Percentiles rank a stretch among this genome's conserved stretches.
Evolutionary conservation across 2,888 invertebrate genomes (phyloP).

Genomic region (Cryptus viduatorius): DNA sequence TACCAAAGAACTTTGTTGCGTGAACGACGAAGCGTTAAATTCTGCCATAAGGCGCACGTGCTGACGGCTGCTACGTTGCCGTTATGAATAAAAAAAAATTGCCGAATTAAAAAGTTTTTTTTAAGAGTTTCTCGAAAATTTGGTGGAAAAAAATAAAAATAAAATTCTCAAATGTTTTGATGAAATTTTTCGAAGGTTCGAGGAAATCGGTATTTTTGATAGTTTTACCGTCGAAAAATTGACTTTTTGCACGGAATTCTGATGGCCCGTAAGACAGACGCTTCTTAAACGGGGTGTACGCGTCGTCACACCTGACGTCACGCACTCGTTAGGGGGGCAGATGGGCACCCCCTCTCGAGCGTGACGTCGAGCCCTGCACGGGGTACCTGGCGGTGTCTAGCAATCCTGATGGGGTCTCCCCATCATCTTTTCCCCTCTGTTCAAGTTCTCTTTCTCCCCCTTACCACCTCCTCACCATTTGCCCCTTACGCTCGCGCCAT

Average conservation of each 20-base stretch:
- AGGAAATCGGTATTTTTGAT: not conserved
- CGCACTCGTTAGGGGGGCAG: slow-evolving; percentile 83
- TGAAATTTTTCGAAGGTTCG: not conserved
- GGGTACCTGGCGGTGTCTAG: slow-evolving; percentile 78
- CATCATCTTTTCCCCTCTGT: slow-evolving; percentile 62
- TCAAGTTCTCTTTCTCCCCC: slow-evolving; percentile 58
- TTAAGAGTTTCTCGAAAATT: not conserved
- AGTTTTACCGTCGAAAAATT: slow-evolving; percentile 43
- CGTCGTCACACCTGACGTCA: slow-evolving; percentile 85
- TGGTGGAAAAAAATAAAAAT: not conserved
- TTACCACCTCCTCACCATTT: slow-evolving; percentile 54
- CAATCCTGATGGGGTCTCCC: slow-evolving; percentile 72
- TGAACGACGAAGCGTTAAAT: slow-evolving; percentile 68
- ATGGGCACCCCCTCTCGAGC: slow-evolving; percentile 84
- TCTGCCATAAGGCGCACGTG: slow-evolving; percentile 68
- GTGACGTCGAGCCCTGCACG: slow-evolving; percentile 79
- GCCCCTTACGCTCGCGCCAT: slow-evolving; percentile 65
- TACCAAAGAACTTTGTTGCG: slow-evolving; percentile 61
- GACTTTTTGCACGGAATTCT: slow-evolving; percentile 42
- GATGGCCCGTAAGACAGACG: slow-evolving; percentile 68
- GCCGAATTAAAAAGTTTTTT: not conserved
- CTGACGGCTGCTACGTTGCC: slow-evolving; percentile 32
- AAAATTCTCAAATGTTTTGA: not conserved
- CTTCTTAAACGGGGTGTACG: slow-evolving; percentile 72
- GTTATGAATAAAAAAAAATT: slow-evolving; percentile 41